Evolutionary conservation across 2,797 vertebrate genomes (phyloP).

Genomic region (Morelia viridis): DNA sequence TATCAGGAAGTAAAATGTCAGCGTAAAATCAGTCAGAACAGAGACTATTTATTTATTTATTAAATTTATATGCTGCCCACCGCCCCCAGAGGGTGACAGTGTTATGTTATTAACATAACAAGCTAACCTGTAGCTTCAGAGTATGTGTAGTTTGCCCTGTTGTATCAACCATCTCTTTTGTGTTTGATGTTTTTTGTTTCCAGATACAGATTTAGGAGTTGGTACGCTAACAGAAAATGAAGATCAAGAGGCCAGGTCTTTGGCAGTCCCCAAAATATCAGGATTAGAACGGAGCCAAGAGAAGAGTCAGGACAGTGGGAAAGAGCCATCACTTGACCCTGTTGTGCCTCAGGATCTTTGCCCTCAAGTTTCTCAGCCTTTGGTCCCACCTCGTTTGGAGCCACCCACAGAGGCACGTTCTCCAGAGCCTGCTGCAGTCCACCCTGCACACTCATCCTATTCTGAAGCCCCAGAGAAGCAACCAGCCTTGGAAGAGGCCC

Average conservation of each 20-base stretch:
- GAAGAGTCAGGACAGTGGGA: constrained; percentile 89
- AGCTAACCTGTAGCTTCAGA: not conserved
- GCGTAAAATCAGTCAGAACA: too few relatives aligned
- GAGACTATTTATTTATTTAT: too few relatives aligned
- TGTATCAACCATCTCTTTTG: not conserved
- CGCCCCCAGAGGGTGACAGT: too few relatives aligned
- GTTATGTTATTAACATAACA: not conserved
- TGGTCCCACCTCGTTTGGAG: constrained; percentile 69
- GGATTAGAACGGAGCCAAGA: constrained; percentile 98
- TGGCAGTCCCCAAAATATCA: constrained; percentile 89
- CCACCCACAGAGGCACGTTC: constrained; percentile 61
- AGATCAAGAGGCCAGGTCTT: constrained; percentile 85
- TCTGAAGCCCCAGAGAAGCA: constrained; percentile 72
- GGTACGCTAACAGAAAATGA: constrained; percentile 83
- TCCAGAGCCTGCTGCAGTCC: constrained; percentile 61
- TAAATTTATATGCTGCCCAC: too few relatives aligned
- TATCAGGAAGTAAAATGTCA: too few relatives aligned
- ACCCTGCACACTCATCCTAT: constrained; percentile 38
- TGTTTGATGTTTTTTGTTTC: constrained; percentile 15
- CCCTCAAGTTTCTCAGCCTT: constrained; percentile 63
- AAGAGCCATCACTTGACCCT: constrained; percentile 78
- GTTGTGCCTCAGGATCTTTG: constrained; percentile 77
- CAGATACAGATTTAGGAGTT: constrained; percentile 86
- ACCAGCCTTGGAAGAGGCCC: constrained; percentile 59
- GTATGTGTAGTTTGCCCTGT: not conserved